These are phyloP conservation scores for Megalops atlanticus DNA, from an alignment of 2,113 vertebrate species.

Conservation along the genomic window DNA sequence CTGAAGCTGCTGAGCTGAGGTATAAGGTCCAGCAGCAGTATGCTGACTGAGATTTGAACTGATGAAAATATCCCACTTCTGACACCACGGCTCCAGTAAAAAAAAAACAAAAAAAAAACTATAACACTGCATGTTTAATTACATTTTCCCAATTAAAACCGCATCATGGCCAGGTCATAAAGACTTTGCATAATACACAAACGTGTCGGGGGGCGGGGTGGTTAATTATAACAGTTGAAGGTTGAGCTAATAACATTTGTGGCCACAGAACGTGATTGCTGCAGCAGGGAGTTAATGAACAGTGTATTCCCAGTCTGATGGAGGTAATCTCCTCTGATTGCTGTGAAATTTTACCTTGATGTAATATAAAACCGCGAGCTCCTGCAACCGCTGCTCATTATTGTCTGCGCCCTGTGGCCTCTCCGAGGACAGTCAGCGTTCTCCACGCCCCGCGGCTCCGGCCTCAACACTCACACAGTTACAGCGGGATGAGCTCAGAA, in stretches of 20 bases:
- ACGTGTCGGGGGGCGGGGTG: conserved; percentile 51
- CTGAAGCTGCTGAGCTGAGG: too few relatives aligned
- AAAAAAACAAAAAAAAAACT: not conserved
- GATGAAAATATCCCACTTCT: too few relatives aligned
- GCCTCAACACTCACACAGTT: not conserved
- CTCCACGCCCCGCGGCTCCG: not conserved
- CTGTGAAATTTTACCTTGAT: conserved; percentile 85
- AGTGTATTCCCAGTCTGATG: conserved; percentile 86
- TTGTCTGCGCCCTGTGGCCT: conserved; percentile 75
- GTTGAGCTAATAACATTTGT: conserved; percentile 52
- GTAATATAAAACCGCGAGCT: conserved; percentile 86
- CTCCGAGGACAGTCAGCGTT: conserved; percentile 69
- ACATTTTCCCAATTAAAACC: not conserved
- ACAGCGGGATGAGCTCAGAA: too few relatives aligned
- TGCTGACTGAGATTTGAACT: too few relatives aligned
- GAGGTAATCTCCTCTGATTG: conserved; percentile 86
- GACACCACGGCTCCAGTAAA: not conserved
- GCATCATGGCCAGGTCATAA: not conserved
- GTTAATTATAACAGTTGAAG: conserved; percentile 74
- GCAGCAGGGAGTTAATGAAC: conserved; percentile 88
- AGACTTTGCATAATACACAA: not conserved
- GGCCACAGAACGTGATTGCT: conserved; percentile 63
- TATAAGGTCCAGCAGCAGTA: too few relatives aligned
- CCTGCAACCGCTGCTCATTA: conserved; percentile 76
- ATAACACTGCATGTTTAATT: conserved; percentile 7